Percentiles rank a stretch among this genome's conserved stretches.
phyloP scores from a whole-genome alignment of 2,888 invertebrate genomes.

The Andrena camellia region DNA sequence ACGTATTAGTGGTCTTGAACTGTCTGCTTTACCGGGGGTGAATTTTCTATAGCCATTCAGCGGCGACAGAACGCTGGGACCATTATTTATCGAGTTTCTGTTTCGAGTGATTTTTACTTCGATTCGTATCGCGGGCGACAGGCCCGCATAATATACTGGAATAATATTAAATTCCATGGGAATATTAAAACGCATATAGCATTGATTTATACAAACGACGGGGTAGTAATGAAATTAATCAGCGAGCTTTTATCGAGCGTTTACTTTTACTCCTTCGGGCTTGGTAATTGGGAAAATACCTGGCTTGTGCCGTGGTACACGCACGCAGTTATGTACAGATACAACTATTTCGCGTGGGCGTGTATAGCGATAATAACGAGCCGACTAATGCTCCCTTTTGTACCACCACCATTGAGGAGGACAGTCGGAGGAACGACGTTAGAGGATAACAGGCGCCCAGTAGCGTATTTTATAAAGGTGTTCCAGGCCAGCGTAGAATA shows the following conservation, averaged over 20 bases:
- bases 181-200: not conserved
- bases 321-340: constrained; percentile 11
- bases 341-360: constrained; percentile 48
- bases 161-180: too few species aligned
- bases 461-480: constrained; percentile 37
- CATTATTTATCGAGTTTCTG: not conserved
- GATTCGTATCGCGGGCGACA: too few species aligned
- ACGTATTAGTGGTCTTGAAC: constrained; percentile 7
- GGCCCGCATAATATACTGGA: too few species aligned
- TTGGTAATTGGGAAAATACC: constrained; percentile 1
- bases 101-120: not conserved
- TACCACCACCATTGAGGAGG: constrained; percentile 35
- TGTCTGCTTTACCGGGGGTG: not conserved
- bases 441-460: constrained; percentile 39
- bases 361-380: constrained; percentile 75
- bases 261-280: not conserved
- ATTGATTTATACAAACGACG: not conserved
- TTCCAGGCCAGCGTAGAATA: constrained; percentile 2
- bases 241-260: not conserved
- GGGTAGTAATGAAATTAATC: not conserved
- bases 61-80: not conserved
- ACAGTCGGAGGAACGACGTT: constrained; percentile 20
- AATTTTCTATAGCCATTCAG: not conserved
- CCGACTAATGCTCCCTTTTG: constrained; percentile 58
- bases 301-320: constrained; percentile 24